A percentile compares a stretch with the other conserved stretches of the same genome.
Conservation (phyloP, 2,113 vertebrate genomes). For the Rattus rattus region DNA sequence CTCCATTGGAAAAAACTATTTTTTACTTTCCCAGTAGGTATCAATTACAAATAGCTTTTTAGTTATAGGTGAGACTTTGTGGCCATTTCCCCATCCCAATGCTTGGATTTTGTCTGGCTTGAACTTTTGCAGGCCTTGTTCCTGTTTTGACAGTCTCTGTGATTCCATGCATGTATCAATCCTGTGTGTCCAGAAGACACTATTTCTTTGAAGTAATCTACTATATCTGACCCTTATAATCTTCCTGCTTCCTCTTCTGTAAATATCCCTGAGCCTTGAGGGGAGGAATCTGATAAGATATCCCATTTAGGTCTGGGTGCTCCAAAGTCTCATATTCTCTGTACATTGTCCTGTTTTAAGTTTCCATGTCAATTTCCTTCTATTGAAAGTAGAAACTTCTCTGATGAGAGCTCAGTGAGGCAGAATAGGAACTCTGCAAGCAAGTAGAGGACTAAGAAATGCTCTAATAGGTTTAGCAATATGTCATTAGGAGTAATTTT, state of each 20-base stretch:
- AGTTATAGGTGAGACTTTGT: background rate
- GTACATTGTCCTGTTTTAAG: background rate
- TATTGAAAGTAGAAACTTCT: background rate
- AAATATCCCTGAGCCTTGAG: background rate
- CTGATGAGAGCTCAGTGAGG: background rate
- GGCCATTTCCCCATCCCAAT: background rate
- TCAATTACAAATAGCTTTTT: background rate
- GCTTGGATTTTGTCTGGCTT: background rate
- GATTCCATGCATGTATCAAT: background rate
- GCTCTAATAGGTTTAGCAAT: background rate
- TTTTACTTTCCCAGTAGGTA: background rate
- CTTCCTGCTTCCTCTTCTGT: background rate
- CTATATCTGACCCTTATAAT: background rate
- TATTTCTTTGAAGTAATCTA: background rate
- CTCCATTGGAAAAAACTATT: background rate
- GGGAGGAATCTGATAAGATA: background rate
- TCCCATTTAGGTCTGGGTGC: background rate
- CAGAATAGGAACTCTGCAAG: too few relatives aligned
- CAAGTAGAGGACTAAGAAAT: background rate
- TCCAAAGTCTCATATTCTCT: background rate
- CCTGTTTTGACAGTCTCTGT: background rate
- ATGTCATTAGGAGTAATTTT: background rate
- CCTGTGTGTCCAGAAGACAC: background rate
- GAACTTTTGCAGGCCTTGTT: too few relatives aligned
- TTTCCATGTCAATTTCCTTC: background rate